phyloP scores from a whole-genome alignment of 2,888 invertebrate genomes.

The Stenotaenia linearis region DNA sequence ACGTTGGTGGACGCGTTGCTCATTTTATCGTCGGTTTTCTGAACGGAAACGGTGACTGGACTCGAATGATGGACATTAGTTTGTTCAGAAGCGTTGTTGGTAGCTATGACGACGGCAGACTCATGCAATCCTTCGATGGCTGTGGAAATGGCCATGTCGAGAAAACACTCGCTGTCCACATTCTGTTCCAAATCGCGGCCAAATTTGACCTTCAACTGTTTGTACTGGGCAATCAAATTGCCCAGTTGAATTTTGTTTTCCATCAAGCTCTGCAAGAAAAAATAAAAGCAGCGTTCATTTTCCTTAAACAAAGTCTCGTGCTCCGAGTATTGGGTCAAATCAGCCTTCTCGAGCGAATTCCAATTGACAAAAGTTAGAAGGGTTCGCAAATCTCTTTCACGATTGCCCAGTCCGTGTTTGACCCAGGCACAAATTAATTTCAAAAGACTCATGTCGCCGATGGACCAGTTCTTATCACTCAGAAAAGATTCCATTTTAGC shows the following conservation, averaged over 20 bases:
- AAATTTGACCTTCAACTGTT: constrained; percentile 36
- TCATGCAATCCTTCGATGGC: constrained; percentile 44
- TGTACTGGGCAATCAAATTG: constrained; percentile 42
- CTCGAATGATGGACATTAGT: not conserved
- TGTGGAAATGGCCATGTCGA: constrained; percentile 45
- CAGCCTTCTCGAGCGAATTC: constrained; percentile 50
- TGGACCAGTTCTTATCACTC: constrained; percentile 51
- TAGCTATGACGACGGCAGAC: not conserved
- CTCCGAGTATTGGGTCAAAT: constrained; percentile 55
- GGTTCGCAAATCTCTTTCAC: constrained; percentile 55
- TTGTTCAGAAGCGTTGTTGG: not conserved
- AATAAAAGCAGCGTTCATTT: constrained; percentile 56
- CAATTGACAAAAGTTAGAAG: constrained; percentile 53
- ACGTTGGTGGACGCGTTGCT: not conserved
- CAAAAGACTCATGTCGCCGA: constrained; percentile 47
- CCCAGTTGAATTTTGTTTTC: constrained; percentile 53
- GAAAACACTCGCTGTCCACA: constrained; percentile 42
- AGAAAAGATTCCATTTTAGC: constrained; percentile 53
- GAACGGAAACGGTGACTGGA: not conserved
- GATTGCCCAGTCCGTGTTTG: constrained; percentile 48
- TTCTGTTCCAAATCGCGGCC: constrained; percentile 34
- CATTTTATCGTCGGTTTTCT: not conserved
- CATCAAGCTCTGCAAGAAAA: constrained; percentile 52
- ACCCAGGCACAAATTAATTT: constrained; percentile 56
- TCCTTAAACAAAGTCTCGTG: constrained; percentile 55